Conservation (phyloP, 2,888 invertebrate species). For the Lasioglossum leucozonium region DNA sequence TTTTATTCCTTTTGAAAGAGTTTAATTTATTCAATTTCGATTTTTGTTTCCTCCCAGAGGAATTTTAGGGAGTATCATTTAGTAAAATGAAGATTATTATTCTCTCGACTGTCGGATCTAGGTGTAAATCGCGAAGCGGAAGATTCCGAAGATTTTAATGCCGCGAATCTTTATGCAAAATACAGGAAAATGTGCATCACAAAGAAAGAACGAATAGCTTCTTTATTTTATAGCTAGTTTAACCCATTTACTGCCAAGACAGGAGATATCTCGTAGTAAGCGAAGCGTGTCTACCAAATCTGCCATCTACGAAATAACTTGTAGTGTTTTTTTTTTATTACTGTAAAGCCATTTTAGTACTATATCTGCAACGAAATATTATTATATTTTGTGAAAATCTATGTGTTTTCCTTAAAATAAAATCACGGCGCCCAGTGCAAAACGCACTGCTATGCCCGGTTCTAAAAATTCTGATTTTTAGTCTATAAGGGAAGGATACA, state of each 20-base stretch:
- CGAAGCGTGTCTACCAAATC: no score
- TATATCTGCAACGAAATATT: no score
- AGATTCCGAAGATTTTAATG: background rate
- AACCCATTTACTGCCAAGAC: no score
- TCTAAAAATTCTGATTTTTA: background rate
- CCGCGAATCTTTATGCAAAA: background rate
- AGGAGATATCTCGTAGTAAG: no score
- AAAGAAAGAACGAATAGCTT: background rate
- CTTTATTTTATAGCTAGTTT: background rate
- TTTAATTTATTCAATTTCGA: no score
- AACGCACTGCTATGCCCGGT: slow-evolving; percentile 2
- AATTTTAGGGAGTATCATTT: background rate
- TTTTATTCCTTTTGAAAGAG: no score
- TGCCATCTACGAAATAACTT: no score
- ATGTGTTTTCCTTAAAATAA: no score
- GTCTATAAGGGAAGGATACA: background rate
- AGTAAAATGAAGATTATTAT: background rate
- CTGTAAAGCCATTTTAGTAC: no score
- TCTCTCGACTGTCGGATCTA: background rate
- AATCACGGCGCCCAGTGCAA: no score
- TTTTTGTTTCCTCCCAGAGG: background rate
- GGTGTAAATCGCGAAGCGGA: background rate
- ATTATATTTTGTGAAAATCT: no score
- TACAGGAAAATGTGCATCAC: background rate
- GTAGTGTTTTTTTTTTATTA: no score